Percentiles rank a stretch among this genome's conserved stretches.
Conservation (phyloP, 1,140 invertebrate genomes). For the Latrodectus geometricus region DNA sequence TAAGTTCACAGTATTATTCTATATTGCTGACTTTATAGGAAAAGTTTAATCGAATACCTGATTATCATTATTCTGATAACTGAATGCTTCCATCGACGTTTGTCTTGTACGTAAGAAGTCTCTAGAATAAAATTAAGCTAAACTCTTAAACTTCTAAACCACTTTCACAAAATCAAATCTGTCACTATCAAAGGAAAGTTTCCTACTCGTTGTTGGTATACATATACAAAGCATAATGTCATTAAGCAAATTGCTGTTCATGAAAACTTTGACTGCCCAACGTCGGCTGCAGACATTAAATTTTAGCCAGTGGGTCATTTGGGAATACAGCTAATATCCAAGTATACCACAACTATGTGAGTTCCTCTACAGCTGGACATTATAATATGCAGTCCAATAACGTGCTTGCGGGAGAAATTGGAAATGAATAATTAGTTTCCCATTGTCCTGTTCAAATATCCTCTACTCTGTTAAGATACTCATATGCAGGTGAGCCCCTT, state of each 20-base stretch:
- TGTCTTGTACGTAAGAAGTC: no score
- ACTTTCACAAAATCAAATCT: no score
- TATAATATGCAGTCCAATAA: slow-evolving; percentile 22
- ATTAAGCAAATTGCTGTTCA: slow-evolving; percentile 6
- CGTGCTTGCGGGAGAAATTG: slow-evolving; percentile 20
- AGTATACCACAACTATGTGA: not conserved
- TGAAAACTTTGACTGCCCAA: not conserved
- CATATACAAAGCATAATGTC: not conserved
- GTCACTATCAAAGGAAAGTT: no score
- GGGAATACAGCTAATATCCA: not conserved
- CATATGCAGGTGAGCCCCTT: slow-evolving; percentile 16
- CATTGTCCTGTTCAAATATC: slow-evolving; percentile 7
- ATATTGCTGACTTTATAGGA: no score
- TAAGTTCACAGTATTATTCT: no score
- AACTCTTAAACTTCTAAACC: no score
- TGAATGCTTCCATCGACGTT: no score
- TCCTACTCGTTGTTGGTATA: no score
- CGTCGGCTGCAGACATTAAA: not conserved
- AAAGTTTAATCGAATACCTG: no score
- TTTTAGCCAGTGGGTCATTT: slow-evolving; percentile 5
- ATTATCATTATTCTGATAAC: no score
- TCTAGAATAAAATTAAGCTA: no score
- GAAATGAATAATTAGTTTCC: slow-evolving; percentile 50
- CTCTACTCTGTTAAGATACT: not conserved
- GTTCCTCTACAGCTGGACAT: not conserved